These are phyloP conservation scores for Indicator indicator DNA, from an alignment of 2,113 vertebrate species.

Conservation along the genomic window DNA sequence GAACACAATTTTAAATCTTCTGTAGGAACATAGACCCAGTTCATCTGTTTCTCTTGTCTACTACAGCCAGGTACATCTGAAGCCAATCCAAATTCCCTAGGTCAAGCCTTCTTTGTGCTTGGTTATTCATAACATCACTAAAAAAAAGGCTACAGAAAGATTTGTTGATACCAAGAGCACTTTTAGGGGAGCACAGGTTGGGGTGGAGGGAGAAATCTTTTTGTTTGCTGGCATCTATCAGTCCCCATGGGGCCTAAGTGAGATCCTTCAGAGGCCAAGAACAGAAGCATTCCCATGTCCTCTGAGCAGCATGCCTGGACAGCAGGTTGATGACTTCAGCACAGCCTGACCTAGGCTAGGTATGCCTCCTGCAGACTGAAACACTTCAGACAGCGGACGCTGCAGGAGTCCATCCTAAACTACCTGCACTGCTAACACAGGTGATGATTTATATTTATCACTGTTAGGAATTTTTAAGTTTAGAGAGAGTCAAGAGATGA, in stretches of 20 bases:
- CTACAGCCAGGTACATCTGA: background rate
- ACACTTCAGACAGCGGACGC: background rate
- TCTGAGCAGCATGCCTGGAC: background rate
- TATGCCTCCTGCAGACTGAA: background rate
- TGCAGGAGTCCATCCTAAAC: background rate
- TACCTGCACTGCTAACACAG: background rate
- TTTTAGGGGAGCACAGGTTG: background rate
- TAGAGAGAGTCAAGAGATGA: background rate
- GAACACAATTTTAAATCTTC: slow-evolving; percentile 40
- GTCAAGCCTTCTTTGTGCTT: background rate
- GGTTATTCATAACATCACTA: background rate
- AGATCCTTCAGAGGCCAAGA: background rate
- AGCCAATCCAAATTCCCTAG: background rate
- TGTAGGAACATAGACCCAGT: background rate
- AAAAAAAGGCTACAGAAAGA: background rate
- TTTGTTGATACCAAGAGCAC: background rate
- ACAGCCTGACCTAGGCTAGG: background rate
- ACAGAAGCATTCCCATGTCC: background rate
- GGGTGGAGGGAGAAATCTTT: background rate
- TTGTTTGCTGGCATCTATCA: background rate
- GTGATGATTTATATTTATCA: background rate
- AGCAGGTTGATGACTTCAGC: background rate
- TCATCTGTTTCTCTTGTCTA: background rate
- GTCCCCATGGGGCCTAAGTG: background rate
- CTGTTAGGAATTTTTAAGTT: background rate